Evolutionary conservation across 2,888 invertebrate species (phyloP).

Genomic region (Prosopocoilus inquinatus): DNA sequence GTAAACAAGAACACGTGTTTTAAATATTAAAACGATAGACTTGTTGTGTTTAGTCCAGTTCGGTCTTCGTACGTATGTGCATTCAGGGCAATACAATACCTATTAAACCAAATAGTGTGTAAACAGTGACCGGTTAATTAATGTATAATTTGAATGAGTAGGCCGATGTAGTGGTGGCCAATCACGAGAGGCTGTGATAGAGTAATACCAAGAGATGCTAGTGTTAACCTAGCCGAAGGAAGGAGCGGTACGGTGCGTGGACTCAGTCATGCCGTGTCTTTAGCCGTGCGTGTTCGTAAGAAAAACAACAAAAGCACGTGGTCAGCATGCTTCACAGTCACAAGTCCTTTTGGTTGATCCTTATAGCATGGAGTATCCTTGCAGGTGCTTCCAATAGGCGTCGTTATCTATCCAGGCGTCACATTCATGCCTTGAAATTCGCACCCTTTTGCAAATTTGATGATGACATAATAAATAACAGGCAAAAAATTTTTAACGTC

Average conservation of each 20-base stretch:
- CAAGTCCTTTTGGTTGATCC: constrained; percentile 5
- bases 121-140: constrained; percentile 39
- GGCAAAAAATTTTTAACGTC: constrained; percentile 36
- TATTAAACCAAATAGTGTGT: constrained; percentile 28
- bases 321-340: constrained; percentile 4
- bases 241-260: constrained; percentile 44
- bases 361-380: constrained; percentile 15
- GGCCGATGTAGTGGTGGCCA: constrained; percentile 43
- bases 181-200: constrained; percentile 44
- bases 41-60: constrained; percentile 2
- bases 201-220: constrained; percentile 43
- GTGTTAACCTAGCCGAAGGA: constrained; percentile 42
- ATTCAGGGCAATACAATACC: constrained; percentile 12
- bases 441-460: constrained; percentile 46
- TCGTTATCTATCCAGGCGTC: constrained; percentile 4
- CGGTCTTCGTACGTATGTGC: constrained; percentile 10
- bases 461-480: constrained; percentile 41
- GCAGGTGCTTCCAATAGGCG: not conserved
- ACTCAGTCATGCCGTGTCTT: constrained; percentile 45
- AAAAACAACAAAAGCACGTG: constrained; percentile 22
- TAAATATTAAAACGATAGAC: not conserved
- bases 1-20: not conserved
- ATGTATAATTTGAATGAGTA: constrained; percentile 40
- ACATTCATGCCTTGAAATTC: constrained; percentile 7
- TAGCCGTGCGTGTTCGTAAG: constrained; percentile 38